phyloP scores from a whole-genome alignment of 2,888 invertebrate genomes.

The Uloborus plumipes region DNA sequence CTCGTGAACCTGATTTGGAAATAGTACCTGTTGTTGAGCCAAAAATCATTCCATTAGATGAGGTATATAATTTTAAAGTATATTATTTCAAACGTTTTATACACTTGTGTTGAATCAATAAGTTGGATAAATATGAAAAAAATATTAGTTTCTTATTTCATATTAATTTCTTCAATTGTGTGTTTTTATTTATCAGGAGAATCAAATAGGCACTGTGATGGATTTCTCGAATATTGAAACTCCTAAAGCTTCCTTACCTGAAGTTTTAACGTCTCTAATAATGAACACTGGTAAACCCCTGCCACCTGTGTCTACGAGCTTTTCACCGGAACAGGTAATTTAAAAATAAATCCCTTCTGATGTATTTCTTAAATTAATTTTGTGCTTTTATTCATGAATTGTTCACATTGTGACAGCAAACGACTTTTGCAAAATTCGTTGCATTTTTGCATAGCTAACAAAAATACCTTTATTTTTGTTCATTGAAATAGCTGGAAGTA shows the following conservation, averaged over 20 bases:
- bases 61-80: slow-evolving; percentile 73
- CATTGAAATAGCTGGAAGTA: too few species aligned
- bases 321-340: slow-evolving; percentile 36
- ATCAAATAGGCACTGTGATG: slow-evolving; percentile 64
- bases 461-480: too few species aligned
- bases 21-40: slow-evolving; percentile 83
- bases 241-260: slow-evolving; percentile 63
- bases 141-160: not conserved
- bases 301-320: not conserved
- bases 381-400: too few species aligned
- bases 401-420: too few species aligned
- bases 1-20: slow-evolving; percentile 89
- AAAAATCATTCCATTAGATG: slow-evolving; percentile 88
- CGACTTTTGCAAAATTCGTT: too few species aligned
- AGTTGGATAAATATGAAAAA: too few species aligned
- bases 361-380: too few species aligned
- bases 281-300: slow-evolving; percentile 32
- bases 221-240: slow-evolving; percentile 65
- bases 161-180: not conserved
- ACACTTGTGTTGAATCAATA: not conserved
- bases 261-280: slow-evolving; percentile 64
- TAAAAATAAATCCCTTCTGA: not conserved
- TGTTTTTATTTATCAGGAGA: slow-evolving; percentile 60
- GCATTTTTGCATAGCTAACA: too few species aligned
- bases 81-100: not conserved